A percentile compares a stretch with the other conserved stretches of the same genome.
These are phyloP conservation scores for Helobdella robusta DNA, from an alignment of 2,888 invertebrate species.

Conservation along the genomic window DNA sequence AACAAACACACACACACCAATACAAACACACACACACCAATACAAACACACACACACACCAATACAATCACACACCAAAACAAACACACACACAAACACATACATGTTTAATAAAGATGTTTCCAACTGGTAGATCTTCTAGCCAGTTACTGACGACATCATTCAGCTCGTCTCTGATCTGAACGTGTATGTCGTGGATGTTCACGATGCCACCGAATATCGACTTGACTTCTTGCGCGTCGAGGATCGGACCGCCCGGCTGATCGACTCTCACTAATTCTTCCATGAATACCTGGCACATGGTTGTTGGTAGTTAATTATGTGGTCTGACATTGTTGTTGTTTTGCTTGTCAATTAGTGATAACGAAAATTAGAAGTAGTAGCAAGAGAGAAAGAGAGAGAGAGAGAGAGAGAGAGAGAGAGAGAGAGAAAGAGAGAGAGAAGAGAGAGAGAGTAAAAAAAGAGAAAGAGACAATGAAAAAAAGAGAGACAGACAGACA, in stretches of 20 bases:
- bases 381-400: neutral
- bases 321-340: too few relatives aligned
- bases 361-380: neutral
- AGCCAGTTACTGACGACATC: slow-evolving; percentile 69
- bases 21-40: too few relatives aligned
- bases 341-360: too few relatives aligned
- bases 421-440: neutral
- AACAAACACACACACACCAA: too few relatives aligned
- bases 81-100: slow-evolving; percentile 23
- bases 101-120: slow-evolving; percentile 73
- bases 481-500: slow-evolving; percentile 11
- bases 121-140: slow-evolving; percentile 76
- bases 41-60: neutral
- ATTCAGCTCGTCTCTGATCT: slow-evolving; percentile 57
- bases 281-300: slow-evolving; percentile 78
- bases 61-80: neutral
- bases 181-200: slow-evolving; percentile 82
- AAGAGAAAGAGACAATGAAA: neutral
- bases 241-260: slow-evolving; percentile 56
- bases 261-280: slow-evolving; percentile 78
- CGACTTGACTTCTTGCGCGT: slow-evolving; percentile 72
- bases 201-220: slow-evolving; percentile 91
- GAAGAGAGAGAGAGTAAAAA: neutral
- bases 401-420: neutral
- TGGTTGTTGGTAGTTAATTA: too few relatives aligned